These are phyloP conservation scores for Aleadryas rufinucha DNA, from an alignment of 2,113 vertebrate species.

Conservation along the genomic window DNA sequence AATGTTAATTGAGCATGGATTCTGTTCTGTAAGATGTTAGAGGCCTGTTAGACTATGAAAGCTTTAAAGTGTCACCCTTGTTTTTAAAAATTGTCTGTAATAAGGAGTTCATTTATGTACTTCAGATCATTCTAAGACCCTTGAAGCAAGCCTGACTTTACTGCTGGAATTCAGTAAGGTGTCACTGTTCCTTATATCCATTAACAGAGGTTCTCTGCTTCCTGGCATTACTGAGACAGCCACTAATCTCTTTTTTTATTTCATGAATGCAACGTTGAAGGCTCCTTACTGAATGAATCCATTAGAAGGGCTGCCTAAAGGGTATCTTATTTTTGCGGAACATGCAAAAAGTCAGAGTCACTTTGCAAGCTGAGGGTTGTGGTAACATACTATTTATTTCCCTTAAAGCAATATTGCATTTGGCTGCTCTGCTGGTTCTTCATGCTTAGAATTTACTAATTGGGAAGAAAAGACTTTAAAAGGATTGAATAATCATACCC, in stretches of 20 bases:
- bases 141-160: not conserved
- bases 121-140: not conserved
- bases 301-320: not conserved
- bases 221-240: not conserved
- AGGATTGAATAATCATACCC: not conserved
- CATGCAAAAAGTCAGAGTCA: not conserved
- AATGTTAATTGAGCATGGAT: not conserved
- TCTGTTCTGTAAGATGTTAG: not conserved
- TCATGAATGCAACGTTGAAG: conserved; percentile 10
- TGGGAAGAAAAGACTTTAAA: not conserved
- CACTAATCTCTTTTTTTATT: not conserved
- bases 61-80: not conserved
- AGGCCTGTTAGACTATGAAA: not conserved
- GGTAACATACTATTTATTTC: not conserved
- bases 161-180: not conserved
- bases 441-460: not conserved
- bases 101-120: not conserved
- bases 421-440: not conserved
- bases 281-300: not conserved
- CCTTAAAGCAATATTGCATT: not conserved
- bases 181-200: not conserved
- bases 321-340: conserved; percentile 42
- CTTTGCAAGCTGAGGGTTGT: not conserved
- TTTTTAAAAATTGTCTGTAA: not conserved
- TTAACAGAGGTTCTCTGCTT: not conserved